A percentile compares a stretch with the other conserved stretches of the same genome.
Evolutionary conservation across 2,113 vertebrate species (phyloP).

Genomic region (Nesogale talazaci): DNA sequence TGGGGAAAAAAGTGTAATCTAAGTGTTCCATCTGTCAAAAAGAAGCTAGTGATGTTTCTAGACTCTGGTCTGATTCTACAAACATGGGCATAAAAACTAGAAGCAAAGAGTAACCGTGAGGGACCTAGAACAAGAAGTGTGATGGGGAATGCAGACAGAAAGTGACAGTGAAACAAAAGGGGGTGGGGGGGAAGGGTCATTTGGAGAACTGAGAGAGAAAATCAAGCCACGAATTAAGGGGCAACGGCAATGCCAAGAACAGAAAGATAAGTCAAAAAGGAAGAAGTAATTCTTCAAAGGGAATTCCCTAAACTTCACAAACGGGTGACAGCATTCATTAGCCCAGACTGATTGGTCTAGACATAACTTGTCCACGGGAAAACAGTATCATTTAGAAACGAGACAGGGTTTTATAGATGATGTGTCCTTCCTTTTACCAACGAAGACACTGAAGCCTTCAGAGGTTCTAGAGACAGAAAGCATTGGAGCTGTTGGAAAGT

Average conservation of each 20-base stretch:
- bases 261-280: neutral
- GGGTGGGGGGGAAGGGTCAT: neutral
- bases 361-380: neutral
- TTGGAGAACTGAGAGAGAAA: neutral
- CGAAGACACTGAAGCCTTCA: neutral
- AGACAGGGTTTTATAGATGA: neutral
- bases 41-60: neutral
- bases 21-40: neutral
- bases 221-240: neutral
- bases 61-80: neutral
- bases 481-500: neutral
- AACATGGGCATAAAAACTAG: neutral
- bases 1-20: neutral
- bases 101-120: neutral
- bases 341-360: neutral
- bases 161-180: constrained; percentile 16
- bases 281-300: neutral
- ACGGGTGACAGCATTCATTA: neutral
- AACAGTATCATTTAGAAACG: constrained; percentile 23
- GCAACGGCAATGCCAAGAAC: neutral
- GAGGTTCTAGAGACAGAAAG: neutral
- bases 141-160: neutral
- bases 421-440: neutral
- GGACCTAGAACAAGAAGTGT: neutral
- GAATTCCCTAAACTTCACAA: constrained; percentile 18